Conservation (phyloP, 37 sponge, comb jelly and placozoan species). For the Ephydatia muelleri region DNA sequence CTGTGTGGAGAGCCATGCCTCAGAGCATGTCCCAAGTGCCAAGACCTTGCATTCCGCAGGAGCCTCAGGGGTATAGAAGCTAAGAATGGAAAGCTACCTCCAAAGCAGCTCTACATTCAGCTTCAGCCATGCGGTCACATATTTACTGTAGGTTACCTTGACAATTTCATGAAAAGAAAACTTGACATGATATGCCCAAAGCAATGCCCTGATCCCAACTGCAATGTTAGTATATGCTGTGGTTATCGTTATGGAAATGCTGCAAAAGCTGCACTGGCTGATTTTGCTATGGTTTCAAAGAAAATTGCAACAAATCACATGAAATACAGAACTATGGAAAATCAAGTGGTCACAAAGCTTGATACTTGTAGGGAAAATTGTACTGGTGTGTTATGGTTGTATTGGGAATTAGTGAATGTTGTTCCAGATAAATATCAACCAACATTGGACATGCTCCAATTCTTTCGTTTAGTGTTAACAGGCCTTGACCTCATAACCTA, state of each 20-base stretch:
- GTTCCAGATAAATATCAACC: too few relatives aligned
- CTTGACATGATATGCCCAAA: constrained; percentile 9
- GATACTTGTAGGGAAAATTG: too few relatives aligned
- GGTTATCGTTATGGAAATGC: constrained; percentile 50
- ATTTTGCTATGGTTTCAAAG: background rate
- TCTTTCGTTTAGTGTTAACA: too few relatives aligned
- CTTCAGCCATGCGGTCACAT: constrained; percentile 43
- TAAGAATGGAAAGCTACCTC: background rate
- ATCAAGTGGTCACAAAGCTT: background rate
- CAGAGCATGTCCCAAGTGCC: constrained; percentile 49
- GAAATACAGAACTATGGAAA: background rate
- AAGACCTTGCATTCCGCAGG: constrained; percentile 13
- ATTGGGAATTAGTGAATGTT: background rate
- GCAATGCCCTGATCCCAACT: constrained; percentile 24
- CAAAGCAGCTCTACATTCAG: constrained; percentile 11
- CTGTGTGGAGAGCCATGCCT: constrained; percentile 81
- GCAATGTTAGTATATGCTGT: background rate
- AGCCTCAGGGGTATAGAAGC: background rate
- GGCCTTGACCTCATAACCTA: too few relatives aligned
- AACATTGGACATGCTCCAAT: too few relatives aligned
- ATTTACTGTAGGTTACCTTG: constrained; percentile 37
- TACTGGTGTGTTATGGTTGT: too few relatives aligned
- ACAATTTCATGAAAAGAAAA: constrained; percentile 2
- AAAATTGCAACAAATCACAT: background rate
- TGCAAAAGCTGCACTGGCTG: constrained; percentile 1